Conservation (phyloP, 1,140 invertebrate species). For the Lutraria rhynchaena region DNA sequence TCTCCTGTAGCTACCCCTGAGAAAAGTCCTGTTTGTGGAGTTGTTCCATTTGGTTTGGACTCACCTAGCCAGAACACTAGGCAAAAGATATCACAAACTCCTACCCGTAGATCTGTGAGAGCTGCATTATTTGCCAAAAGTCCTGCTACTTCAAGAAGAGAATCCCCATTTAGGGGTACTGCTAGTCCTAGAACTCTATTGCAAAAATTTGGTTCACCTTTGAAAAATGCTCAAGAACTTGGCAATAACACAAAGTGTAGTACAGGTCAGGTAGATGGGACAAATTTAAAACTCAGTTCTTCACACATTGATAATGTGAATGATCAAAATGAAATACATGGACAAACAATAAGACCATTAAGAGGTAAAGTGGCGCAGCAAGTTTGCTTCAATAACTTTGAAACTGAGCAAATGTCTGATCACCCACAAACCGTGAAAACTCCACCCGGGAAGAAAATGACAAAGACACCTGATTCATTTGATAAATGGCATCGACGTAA, state of each 20-base stretch:
- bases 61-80: slow-evolving; percentile 68
- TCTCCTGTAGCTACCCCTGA: slow-evolving; percentile 28
- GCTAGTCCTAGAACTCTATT: slow-evolving; percentile 22
- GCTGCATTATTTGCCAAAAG: slow-evolving; percentile 66
- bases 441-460: slow-evolving; percentile 59
- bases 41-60: slow-evolving; percentile 28
- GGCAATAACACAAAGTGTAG: no score
- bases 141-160: slow-evolving; percentile 41
- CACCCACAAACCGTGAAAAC: slow-evolving; percentile 62
- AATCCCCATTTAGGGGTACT: slow-evolving; percentile 7
- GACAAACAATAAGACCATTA: no score
- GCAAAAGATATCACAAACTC: slow-evolving; percentile 57
- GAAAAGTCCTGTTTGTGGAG: slow-evolving; percentile 23
- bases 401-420: not conserved
- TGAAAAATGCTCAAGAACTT: not conserved
- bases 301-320: no score
- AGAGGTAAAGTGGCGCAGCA: no score
- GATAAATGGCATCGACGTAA: slow-evolving; percentile 63
- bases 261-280: no score
- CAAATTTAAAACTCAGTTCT: no score
- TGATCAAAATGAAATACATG: no score
- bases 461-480: slow-evolving; percentile 67
- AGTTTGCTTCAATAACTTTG: no score
- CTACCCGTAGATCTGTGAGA: slow-evolving; percentile 65
- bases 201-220: slow-evolving; percentile 19